Conservation (phyloP, 2,113 vertebrate species). For the Colinus virginianus region DNA sequence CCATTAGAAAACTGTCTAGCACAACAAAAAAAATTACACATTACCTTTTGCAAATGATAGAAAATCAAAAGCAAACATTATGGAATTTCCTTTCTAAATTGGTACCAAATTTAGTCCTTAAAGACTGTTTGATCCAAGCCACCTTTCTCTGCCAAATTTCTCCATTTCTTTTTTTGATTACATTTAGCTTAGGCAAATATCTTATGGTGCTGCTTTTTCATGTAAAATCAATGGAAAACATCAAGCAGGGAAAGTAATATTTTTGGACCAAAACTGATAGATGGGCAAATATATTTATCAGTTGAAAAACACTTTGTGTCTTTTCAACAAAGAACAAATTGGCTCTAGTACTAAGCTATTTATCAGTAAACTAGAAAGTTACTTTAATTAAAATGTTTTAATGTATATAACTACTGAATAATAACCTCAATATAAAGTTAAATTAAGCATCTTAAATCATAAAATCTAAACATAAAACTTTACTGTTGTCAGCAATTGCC, state of each 20-base stretch:
- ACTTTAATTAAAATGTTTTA: not conserved
- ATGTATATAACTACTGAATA: not conserved
- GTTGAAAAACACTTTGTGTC: not conserved
- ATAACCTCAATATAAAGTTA: not conserved
- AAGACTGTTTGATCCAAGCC: not conserved
- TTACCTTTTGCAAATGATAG: not conserved
- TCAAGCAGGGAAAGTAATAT: not conserved
- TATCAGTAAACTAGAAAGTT: not conserved
- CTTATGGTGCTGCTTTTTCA: not conserved
- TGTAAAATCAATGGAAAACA: not conserved
- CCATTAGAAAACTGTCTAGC: not conserved
- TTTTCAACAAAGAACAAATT: not conserved
- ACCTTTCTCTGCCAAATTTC: not conserved
- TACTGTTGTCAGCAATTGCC: not conserved
- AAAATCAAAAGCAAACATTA: not conserved
- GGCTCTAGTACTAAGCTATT: not conserved
- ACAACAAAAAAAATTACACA: not conserved
- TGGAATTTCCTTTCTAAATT: not conserved
- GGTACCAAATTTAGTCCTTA: not conserved
- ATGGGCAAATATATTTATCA: not conserved
- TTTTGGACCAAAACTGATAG: not conserved
- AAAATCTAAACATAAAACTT: not conserved
- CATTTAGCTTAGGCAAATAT: not conserved
- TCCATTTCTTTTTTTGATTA: not conserved
- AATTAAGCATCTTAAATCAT: not conserved